phyloP scores from a whole-genome alignment of 2,113 vertebrate species.

The Laticauda laticaudata region DNA sequence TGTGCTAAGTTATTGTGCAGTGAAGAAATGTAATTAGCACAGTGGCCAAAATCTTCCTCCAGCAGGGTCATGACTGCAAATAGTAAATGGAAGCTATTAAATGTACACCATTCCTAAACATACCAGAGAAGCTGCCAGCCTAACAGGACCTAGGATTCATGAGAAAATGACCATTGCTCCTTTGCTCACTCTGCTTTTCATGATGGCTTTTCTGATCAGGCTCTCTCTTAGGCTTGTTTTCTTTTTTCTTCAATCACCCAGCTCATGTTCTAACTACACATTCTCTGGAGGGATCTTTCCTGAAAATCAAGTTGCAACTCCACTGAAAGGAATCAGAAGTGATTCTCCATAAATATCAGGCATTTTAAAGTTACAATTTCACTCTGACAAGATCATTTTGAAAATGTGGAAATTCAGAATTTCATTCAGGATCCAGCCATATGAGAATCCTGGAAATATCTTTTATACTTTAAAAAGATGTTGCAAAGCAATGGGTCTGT shows the following conservation, averaged over 20 bases:
- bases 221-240: conserved; percentile 53
- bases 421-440: background rate
- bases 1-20: conserved; percentile 74
- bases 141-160: conserved; percentile 67
- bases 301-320: conserved; percentile 54
- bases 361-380: background rate
- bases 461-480: background rate
- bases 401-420: background rate
- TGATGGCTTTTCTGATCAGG: conserved; percentile 65
- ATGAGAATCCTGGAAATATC: background rate
- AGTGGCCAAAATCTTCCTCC: conserved; percentile 65
- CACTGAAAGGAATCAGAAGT: conserved; percentile 49
- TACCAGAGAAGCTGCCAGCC: conserved; percentile 65
- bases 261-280: conserved; percentile 46
- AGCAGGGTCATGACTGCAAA: conserved; percentile 64
- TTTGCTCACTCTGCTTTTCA: conserved; percentile 63
- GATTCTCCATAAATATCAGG: background rate
- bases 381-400: too few species aligned
- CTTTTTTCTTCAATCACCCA: conserved; percentile 55
- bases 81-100: conserved; percentile 71
- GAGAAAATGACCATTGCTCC: conserved; percentile 67
- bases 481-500: background rate
- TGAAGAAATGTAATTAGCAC: conserved; percentile 70
- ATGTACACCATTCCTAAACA: conserved; percentile 65
- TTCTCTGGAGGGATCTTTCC: conserved; percentile 42